Evolutionary conservation across 1,140 invertebrate species (phyloP).

Genomic region (Limonius californicus): DNA sequence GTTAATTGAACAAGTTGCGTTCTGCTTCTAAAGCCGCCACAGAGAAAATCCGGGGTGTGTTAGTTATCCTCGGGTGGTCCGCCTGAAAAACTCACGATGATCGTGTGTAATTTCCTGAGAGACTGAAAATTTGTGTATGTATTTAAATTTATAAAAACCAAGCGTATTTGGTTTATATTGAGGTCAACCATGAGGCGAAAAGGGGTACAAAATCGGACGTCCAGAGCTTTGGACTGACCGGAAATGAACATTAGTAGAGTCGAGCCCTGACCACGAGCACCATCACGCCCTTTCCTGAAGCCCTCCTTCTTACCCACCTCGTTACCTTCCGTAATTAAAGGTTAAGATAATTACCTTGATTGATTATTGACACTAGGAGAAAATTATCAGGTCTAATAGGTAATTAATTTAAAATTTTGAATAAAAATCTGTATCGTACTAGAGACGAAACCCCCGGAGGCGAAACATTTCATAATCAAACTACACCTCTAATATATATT

Average conservation of each 20-base stretch:
- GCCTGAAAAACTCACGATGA: neutral
- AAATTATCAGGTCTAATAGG: too few species aligned
- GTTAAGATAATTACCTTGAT: neutral
- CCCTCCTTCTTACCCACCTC: conserved; percentile 1
- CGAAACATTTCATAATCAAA: too few species aligned
- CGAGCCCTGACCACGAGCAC: conserved; percentile 3
- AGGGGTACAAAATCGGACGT: conserved; percentile 2
- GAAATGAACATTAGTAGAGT: conserved; percentile 23
- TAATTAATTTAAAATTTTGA: too few species aligned
- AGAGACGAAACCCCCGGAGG: too few species aligned
- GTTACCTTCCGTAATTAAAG: neutral
- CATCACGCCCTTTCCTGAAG: conserved; percentile 6
- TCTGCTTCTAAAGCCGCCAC: neutral
- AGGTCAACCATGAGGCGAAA: neutral
- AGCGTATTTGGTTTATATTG: too few species aligned
- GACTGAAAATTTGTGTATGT: too few species aligned
- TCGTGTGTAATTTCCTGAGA: neutral
- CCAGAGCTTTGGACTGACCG: conserved; percentile 12
- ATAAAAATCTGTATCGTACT: too few species aligned
- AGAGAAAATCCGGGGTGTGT: neutral
- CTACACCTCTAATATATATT: too few species aligned
- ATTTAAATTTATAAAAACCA: too few species aligned
- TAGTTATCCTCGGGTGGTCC: neutral
- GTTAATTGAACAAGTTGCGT: neutral
- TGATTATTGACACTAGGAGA: too few species aligned